Evolutionary conservation across 2,888 invertebrate genomes (phyloP).

Genomic region (Cryptocephalus primarius): DNA sequence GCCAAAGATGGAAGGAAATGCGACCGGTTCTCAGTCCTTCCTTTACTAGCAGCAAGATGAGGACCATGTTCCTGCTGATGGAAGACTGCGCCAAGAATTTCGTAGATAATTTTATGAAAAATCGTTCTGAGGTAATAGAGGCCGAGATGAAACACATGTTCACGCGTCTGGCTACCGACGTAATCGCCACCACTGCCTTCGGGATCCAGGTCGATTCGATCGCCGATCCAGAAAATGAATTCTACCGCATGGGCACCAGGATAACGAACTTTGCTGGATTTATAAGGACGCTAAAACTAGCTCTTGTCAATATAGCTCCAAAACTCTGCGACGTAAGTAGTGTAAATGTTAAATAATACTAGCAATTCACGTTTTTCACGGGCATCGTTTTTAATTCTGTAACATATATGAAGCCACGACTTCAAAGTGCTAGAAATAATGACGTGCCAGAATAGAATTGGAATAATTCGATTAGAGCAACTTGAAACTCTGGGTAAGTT

Average conservation of each 20-base stretch:
- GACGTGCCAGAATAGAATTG: too few relatives aligned
- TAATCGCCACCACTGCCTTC: neutral
- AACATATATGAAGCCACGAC: too few relatives aligned
- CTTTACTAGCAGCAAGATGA: neutral
- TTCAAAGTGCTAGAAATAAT: too few relatives aligned
- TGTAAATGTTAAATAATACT: too few relatives aligned
- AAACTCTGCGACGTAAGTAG: constrained; percentile 2
- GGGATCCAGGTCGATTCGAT: neutral
- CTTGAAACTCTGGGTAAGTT: too few relatives aligned
- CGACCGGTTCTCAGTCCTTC: neutral
- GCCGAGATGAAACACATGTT: neutral
- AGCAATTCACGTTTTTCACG: too few relatives aligned
- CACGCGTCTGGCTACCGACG: neutral
- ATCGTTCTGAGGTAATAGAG: neutral
- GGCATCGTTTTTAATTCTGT: too few relatives aligned
- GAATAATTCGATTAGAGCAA: too few relatives aligned
- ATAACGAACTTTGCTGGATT: too few relatives aligned
- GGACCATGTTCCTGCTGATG: neutral
- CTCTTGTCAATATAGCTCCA: neutral
- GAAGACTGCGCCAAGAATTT: neutral
- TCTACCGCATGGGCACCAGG: neutral
- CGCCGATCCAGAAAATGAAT: neutral
- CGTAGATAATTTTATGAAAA: neutral
- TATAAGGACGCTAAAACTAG: too few relatives aligned
- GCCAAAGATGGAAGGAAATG: neutral